Base-by-base conservation (phyloP, 2,888 invertebrate genomes). In the Drosophila barbarae region DNA sequence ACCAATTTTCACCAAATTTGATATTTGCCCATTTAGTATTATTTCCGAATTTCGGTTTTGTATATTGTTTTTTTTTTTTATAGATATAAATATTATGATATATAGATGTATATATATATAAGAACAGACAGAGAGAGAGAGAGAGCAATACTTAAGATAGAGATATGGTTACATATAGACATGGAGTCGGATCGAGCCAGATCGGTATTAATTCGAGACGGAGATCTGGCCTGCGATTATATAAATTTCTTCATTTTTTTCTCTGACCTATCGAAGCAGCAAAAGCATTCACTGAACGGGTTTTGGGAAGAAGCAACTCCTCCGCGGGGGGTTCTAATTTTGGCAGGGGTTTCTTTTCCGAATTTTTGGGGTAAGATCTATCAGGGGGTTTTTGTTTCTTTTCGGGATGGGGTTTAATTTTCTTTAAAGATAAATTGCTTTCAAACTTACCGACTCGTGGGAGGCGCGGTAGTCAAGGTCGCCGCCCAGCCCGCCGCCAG, bases 381-480 rank as follows among this genome's bases (percentile, higher is more conserved):
- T 30, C 30, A 1, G 46, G 18, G 18, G 15, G 7, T 28, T 7
- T 21, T 10, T 30, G 28, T n/a, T 8, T 28, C 9, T 30, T 30
- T 42, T 12, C 5, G 57, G 5, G 21, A 36, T 8, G 2, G 2
- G 36, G 23, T 8, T 30, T 5, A 1, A 2, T n/a, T 42, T 13
- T 28, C 38, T 15, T 28, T 50, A 15, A 6, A 13, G 56, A 49
- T 39, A 21, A 28, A 41, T n/a, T 2, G 13, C 18, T 26, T 26
- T 42, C 87, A 93, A 95, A 68, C 67, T 68, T 90, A 96, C 95
- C 91, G 95, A 93, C 91, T 96, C 95, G 89, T 94, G 95, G 75
- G 93, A 93, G 90, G 95, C 93, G 90, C 95, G 92, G 90, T 95
- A 95, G 75, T 96, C 95, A 56, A 93, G 91, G 90, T 95, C 95